Conservation (phyloP, 2,797 vertebrate species). For the Sebastes oblongus region DNA sequence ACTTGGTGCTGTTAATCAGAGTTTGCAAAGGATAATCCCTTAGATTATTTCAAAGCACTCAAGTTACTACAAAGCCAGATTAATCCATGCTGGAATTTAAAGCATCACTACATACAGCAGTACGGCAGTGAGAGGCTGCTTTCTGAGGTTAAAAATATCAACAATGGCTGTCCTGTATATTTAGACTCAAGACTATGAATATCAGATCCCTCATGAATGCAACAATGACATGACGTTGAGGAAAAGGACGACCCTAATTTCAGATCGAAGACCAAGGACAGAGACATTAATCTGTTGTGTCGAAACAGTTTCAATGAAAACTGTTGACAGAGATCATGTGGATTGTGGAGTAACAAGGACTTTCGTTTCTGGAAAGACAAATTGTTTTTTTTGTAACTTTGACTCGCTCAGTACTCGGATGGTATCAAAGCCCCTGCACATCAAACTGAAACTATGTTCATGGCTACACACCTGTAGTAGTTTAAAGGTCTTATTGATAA, state of each 20-base stretch:
- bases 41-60: slow-evolving; percentile 69
- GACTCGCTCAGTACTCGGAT: background rate
- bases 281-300: background rate
- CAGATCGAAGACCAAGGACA: background rate
- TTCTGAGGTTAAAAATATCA: slow-evolving; percentile 43
- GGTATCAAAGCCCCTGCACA: background rate
- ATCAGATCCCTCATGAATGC: slow-evolving; percentile 19
- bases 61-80: slow-evolving; percentile 63
- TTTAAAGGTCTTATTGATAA: no score
- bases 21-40: slow-evolving; percentile 72
- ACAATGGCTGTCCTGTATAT: slow-evolving; percentile 26
- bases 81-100: slow-evolving; percentile 61
- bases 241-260: background rate
- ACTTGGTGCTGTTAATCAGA: slow-evolving; percentile 59
- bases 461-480: background rate
- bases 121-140: background rate
- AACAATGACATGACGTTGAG: background rate
- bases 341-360: background rate
- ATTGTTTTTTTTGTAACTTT: background rate
- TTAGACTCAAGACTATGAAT: background rate
- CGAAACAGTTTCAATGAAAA: background rate
- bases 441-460: background rate
- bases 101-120: slow-evolving; percentile 16
- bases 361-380: background rate
- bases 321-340: background rate